Evolutionary conservation across 2,888 invertebrate species (phyloP).

Genomic region (Torymus auratus): DNA sequence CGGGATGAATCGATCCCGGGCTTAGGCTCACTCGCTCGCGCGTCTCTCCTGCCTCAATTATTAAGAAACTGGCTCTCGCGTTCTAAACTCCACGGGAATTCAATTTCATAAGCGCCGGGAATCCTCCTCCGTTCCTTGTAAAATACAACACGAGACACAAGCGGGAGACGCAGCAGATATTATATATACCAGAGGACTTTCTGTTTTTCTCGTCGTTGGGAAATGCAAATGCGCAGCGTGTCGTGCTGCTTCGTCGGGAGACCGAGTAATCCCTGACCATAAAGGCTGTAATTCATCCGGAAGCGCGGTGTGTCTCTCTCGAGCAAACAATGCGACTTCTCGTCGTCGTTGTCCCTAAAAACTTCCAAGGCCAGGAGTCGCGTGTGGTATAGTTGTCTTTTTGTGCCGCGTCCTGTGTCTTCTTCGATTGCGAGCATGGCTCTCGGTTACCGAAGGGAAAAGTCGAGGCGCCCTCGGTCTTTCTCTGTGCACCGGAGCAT

Average conservation of each 20-base stretch:
- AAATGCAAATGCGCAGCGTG: constrained; percentile 38
- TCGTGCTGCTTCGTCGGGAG: not conserved
- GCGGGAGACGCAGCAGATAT: not conserved
- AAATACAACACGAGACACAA: too few species aligned
- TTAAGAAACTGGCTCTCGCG: too few species aligned
- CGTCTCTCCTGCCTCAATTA: too few species aligned
- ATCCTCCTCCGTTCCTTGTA: too few species aligned
- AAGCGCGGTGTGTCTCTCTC: constrained; percentile 39
- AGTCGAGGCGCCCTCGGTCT: not conserved
- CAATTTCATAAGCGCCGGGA: too few species aligned
- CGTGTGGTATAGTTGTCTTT: constrained; percentile 17
- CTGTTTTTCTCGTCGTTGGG: constrained; percentile 4
- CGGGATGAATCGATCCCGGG: too few species aligned
- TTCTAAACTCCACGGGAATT: too few species aligned
- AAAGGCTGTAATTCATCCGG: constrained; percentile 53
- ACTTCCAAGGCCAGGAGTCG: constrained; percentile 35
- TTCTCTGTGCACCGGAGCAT: constrained; percentile 14
- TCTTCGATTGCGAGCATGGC: too few species aligned
- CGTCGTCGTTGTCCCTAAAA: constrained; percentile 49
- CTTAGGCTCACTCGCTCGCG: too few species aligned
- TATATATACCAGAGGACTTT: not conserved
- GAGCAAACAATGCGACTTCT: constrained; percentile 43
- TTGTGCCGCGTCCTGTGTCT: constrained; percentile 19
- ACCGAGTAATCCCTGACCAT: constrained; percentile 47
- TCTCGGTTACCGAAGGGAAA: constrained; percentile 27